Percentiles rank a stretch among this genome's conserved stretches.
Evolutionary conservation across 2,888 invertebrate species (phyloP).

Genomic region (Eumerus sabulonum): DNA sequence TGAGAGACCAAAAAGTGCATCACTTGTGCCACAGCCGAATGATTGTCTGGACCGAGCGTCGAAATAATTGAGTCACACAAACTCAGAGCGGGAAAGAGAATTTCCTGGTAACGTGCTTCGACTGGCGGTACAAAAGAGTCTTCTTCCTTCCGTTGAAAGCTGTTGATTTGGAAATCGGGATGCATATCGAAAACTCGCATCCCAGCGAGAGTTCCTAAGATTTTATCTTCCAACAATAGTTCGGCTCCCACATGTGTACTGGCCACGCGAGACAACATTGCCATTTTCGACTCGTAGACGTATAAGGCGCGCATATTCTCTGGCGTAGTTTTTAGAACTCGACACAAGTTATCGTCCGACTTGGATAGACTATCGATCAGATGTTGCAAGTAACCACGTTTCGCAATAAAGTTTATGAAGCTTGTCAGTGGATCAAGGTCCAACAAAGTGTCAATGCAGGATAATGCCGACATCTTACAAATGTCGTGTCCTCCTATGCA

Average conservation of each 20-base stretch:
- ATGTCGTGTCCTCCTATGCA: constrained; percentile 93
- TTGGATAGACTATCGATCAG: constrained; percentile 89
- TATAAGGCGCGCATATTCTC: constrained; percentile 87
- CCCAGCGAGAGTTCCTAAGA: constrained; percentile 83
- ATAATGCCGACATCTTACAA: constrained; percentile 92
- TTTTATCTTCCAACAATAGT: constrained; percentile 82
- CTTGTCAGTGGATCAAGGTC: constrained; percentile 86
- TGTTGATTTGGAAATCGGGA: constrained; percentile 82
- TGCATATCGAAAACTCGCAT: constrained; percentile 86
- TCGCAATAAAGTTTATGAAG: constrained; percentile 83
- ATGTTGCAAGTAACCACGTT: constrained; percentile 87
- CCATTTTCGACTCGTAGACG: constrained; percentile 93
- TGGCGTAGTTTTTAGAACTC: constrained; percentile 84
- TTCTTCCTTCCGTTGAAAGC: constrained; percentile 70
- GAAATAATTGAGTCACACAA: constrained; percentile 90
- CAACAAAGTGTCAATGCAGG: constrained; percentile 88
- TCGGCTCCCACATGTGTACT: constrained; percentile 84
- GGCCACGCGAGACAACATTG: constrained; percentile 86
- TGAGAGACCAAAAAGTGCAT: constrained; percentile 90
- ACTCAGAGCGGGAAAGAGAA: constrained; percentile 89
- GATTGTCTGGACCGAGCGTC: constrained; percentile 90
- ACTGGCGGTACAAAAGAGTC: constrained; percentile 82
- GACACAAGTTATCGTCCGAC: constrained; percentile 84
- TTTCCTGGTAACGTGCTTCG: constrained; percentile 88
- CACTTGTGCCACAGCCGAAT: constrained; percentile 89